Percentiles rank a stretch among this genome's conserved stretches.
phyloP scores from a whole-genome alignment of 1,140 invertebrate genomes.

The Marisa cornuarietis region DNA sequence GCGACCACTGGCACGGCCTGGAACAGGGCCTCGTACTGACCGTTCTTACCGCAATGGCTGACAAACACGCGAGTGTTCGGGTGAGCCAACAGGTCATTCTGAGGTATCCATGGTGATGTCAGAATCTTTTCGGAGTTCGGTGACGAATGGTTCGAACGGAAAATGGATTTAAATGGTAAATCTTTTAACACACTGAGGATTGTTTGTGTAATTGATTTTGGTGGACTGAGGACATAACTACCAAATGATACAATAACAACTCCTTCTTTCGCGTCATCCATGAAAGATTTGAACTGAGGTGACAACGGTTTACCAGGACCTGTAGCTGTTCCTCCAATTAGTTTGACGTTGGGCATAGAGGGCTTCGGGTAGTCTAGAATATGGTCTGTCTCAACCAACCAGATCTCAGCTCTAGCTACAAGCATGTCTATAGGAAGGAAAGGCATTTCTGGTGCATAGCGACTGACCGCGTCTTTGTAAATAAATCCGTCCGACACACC shows the following conservation, averaged over 20 bases:
- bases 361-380: slow-evolving; percentile 37
- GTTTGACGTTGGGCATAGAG: slow-evolving; percentile 34
- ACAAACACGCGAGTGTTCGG: slow-evolving; percentile 40
- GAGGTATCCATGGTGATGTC: slow-evolving; percentile 26
- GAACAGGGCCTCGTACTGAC: slow-evolving; percentile 45
- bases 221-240: slow-evolving; percentile 27
- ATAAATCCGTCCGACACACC: neutral
- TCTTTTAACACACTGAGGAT: slow-evolving; percentile 26
- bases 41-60: slow-evolving; percentile 50
- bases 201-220: slow-evolving; percentile 19
- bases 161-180: slow-evolving; percentile 17
- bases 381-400: slow-evolving; percentile 35
- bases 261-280: slow-evolving; percentile 33
- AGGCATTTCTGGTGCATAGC: slow-evolving; percentile 26
- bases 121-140: slow-evolving; percentile 14
- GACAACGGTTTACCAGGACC: slow-evolving; percentile 19
- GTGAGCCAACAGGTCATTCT: slow-evolving; percentile 29
- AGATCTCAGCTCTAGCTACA: slow-evolving; percentile 19
- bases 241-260: slow-evolving; percentile 43
- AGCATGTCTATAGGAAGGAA: slow-evolving; percentile 11
- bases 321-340: slow-evolving; percentile 35
- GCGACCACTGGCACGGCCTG: slow-evolving; percentile 67
- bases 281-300: slow-evolving; percentile 22
- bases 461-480: neutral
- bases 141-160: slow-evolving; percentile 13